phyloP scores from a whole-genome alignment of 2,113 vertebrate genomes.

The Pantherophis guttatus region DNA sequence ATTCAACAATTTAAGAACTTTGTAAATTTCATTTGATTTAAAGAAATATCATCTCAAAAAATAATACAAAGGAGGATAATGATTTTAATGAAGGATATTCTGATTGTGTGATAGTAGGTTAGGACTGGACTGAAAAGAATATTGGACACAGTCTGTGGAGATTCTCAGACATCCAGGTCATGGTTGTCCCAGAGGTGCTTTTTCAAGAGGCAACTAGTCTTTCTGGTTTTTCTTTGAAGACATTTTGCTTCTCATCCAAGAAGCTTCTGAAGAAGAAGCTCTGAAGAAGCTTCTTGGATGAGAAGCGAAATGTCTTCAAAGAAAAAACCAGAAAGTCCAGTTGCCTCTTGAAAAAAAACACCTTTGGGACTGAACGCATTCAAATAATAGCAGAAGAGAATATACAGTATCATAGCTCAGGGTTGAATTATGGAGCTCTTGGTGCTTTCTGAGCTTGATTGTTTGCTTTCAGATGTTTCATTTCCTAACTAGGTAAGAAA shows the following conservation, averaged over 20 bases:
- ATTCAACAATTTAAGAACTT: not conserved
- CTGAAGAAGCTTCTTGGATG: too few species aligned
- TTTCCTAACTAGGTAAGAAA: not conserved
- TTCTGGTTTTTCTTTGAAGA: too few species aligned
- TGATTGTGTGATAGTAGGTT: not conserved
- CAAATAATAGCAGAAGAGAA: not conserved
- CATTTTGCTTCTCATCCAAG: too few species aligned
- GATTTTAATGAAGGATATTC: not conserved
- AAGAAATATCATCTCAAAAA: not conserved
- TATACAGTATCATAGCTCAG: not conserved
- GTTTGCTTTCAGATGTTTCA: not conserved
- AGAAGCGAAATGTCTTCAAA: too few species aligned
- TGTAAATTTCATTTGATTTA: not conserved
- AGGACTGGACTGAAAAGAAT: not conserved
- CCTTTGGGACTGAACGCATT: not conserved
- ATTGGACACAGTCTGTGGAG: not conserved
- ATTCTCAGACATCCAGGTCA: too few species aligned
- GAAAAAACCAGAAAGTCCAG: too few species aligned
- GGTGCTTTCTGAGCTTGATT: not conserved
- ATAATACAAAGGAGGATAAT: not conserved
- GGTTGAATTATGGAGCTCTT: not conserved
- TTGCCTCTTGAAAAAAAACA: too few species aligned
- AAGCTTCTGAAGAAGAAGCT: too few species aligned
- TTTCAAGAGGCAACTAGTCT: too few species aligned
- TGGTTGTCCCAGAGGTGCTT: too few species aligned